These are phyloP conservation scores for Dicycla oo DNA, from an alignment of 2,888 invertebrate species.

Conservation along the genomic window DNA sequence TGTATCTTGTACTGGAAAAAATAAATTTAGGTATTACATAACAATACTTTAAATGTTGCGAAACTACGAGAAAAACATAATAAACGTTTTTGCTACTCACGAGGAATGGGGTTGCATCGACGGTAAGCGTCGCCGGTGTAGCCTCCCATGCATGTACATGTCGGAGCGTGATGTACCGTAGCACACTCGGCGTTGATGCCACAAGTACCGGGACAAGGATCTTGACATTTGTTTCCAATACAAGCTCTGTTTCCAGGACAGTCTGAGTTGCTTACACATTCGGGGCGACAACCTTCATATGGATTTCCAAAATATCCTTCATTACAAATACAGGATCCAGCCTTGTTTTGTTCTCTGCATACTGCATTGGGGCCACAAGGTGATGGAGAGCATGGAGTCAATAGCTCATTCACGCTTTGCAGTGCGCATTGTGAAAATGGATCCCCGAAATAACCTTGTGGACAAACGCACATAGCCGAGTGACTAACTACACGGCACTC, in stretches of 20 bases:
- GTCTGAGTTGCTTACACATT: conserved; percentile 93
- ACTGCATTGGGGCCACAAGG: conserved; percentile 94
- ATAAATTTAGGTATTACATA: background rate
- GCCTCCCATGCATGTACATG: conserved; percentile 92
- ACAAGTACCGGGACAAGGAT: conserved; percentile 94
- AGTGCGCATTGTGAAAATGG: conserved; percentile 91
- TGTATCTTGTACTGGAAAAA: conserved; percentile 82
- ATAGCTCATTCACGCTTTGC: conserved; percentile 85
- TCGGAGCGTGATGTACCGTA: conserved; percentile 93
- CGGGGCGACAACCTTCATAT: conserved; percentile 94
- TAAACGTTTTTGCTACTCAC: conserved; percentile 75
- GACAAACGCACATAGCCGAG: conserved; percentile 94
- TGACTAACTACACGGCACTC: conserved; percentile 94
- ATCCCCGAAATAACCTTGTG: conserved; percentile 91
- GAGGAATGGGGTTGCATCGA: conserved; percentile 84
- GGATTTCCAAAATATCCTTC: conserved; percentile 94
- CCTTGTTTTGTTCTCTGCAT: conserved; percentile 92
- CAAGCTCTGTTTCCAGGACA: conserved; percentile 94
- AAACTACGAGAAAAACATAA: background rate
- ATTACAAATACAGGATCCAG: conserved; percentile 93
- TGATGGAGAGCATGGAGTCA: conserved; percentile 92
- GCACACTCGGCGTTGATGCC: conserved; percentile 93
- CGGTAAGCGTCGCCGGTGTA: conserved; percentile 92
- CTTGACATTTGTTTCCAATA: conserved; percentile 93
- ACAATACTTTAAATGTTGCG: background rate